Percentiles rank a stretch among this genome's conserved stretches.
Evolutionary conservation across 2,113 vertebrate species (phyloP).

Genomic region (Orthonyx spaldingii): DNA sequence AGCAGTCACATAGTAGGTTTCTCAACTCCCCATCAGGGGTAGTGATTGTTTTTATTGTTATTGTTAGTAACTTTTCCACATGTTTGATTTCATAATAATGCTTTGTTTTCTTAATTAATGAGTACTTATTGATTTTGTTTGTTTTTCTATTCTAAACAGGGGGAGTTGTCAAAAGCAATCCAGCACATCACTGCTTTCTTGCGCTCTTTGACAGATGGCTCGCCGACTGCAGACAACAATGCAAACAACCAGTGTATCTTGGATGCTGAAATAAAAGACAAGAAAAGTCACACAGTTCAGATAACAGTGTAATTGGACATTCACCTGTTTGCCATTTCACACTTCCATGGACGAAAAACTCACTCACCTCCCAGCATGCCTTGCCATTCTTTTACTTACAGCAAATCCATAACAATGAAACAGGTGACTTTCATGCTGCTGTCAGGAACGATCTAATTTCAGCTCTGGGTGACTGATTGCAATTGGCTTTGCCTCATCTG

Average conservation of each 20-base stretch:
- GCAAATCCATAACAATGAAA: conserved; percentile 99
- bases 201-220: conserved; percentile 78
- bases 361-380: conserved; percentile 95
- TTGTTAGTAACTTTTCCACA: conserved; percentile 66
- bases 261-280: conserved; percentile 82
- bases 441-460: conserved; percentile 99
- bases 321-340: conserved; percentile 96
- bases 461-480: conserved; percentile 99
- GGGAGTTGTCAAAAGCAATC: conserved; percentile 81
- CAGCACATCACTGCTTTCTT: conserved; percentile 80
- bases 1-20: not conserved
- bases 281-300: conserved; percentile 91
- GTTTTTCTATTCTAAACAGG: conserved; percentile 83
- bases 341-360: conserved; percentile 91
- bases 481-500: conserved; percentile 99
- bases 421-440: conserved; percentile 99
- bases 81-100: conserved; percentile 72
- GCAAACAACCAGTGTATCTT: conserved; percentile 80
- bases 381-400: conserved; percentile 92
- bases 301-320: conserved; percentile 97
- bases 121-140: conserved; percentile 78
- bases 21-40: not conserved
- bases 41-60: conserved; percentile 49
- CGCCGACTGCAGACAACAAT: conserved; percentile 60
- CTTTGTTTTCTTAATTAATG: conserved; percentile 81